A percentile compares a stretch with the other conserved stretches of the same genome.
These are phyloP conservation scores for Tenebrio molitor DNA, from an alignment of 1,140 invertebrate genomes.

Conservation along the genomic window DNA sequence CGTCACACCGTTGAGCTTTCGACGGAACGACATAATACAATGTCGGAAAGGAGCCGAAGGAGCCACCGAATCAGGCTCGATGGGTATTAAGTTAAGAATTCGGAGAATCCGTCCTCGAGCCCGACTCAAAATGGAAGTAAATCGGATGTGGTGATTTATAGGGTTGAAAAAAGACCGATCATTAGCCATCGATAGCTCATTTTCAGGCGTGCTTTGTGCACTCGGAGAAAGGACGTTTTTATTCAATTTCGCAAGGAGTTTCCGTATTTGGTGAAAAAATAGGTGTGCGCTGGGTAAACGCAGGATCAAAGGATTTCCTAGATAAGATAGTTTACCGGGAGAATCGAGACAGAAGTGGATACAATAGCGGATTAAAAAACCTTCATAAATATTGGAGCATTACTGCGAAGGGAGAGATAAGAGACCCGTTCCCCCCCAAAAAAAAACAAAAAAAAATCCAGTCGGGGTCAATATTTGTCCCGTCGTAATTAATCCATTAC, in stretches of 20 bases:
- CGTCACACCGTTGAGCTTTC: conserved; percentile 3
- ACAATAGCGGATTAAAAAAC: too few species aligned
- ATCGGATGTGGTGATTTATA: conserved; percentile 49
- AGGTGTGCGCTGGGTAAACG: too few species aligned
- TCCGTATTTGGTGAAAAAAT: background rate
- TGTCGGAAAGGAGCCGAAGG: background rate
- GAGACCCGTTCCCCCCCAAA: background rate
- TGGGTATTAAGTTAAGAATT: conserved; percentile 42
- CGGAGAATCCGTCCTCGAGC: conserved; percentile 36
- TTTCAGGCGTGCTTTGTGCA: background rate
- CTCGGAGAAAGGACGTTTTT: background rate
- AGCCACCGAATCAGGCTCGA: conserved; percentile 3
- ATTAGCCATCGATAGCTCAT: background rate
- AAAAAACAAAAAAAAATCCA: too few species aligned
- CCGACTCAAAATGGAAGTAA: conserved; percentile 45
- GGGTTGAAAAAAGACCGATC: conserved; percentile 27
- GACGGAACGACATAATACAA: background rate
- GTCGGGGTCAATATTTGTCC: background rate
- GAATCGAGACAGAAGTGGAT: too few species aligned
- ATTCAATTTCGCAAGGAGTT: background rate
- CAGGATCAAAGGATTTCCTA: background rate
- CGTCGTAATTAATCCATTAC: background rate
- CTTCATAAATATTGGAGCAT: background rate
- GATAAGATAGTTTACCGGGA: too few species aligned
- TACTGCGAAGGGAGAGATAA: background rate